Base-by-base conservation (phyloP, 2,888 invertebrate species). In the Drosophila mimetica region DNA sequence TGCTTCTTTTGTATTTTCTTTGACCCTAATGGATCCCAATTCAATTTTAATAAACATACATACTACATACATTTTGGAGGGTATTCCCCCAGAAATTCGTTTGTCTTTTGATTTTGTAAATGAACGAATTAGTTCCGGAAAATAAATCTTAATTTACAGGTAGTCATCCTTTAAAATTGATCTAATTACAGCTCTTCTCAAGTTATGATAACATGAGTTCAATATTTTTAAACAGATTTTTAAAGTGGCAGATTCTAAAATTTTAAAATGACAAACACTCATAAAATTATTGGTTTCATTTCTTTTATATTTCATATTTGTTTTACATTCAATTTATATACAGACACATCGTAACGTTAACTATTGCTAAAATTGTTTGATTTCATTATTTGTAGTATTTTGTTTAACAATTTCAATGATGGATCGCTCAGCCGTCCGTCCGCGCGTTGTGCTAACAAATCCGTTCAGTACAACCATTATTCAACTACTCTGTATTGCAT, bases 391-490 rank as follows among this genome's bases (percentile, higher is more conserved):
- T 53, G 54, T 71, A 73, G 63, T 78, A 61, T 55, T 80, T 77
- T 79, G 72, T 80, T 71, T 72, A 82, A 82, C 81, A 82, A 85
- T 79, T 85, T 82, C 64, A 74, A 65, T 79, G 71, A 76, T 85
- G 76, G 66, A 75, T 77, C 57, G 71, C 39, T 67, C 70, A 72
- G 71, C 75, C 74, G 77, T 76, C 79, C 76, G 63, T 71, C 59
- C 63, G 34, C 50, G 64, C 65, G 81, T 74, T 82, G 86, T 79
- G 81, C 81, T 74, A 79, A 85, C 69, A 74, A 44, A 82, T 82
- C 60, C 74, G 66, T 76, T 79, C 77, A 79, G 86, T 85, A 82
- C 81, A 82, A 82, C 81, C 81, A 85, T 80, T 79, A 63, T 76
- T 81, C 60, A 75, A 55, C 63, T 58, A 59, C 50, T 54, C 52